phyloP scores from a whole-genome alignment of 2,888 invertebrate genomes.

The Cheilosia grossa region DNA sequence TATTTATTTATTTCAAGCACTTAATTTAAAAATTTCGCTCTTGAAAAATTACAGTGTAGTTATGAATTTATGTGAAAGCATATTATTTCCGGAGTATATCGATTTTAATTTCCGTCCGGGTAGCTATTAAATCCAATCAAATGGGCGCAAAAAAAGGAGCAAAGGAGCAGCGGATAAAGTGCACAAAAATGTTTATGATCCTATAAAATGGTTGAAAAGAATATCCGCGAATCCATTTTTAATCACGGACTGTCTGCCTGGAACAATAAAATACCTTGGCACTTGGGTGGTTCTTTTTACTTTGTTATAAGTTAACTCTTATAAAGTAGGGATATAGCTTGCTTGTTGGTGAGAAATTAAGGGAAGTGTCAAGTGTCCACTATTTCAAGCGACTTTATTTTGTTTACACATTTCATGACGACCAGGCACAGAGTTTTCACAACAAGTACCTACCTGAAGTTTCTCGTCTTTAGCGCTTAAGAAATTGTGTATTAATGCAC shows the following conservation, averaged over 20 bases:
- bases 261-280: conserved; percentile 33
- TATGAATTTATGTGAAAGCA: neutral
- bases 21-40: neutral
- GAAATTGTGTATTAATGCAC: too few relatives aligned
- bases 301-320: conserved; percentile 46
- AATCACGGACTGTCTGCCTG: conserved; percentile 47
- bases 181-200: conserved; percentile 42
- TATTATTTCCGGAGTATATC: neutral
- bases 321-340: conserved; percentile 45
- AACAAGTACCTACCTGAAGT: too few relatives aligned
- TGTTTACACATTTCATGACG: too few relatives aligned
- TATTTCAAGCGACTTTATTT: too few relatives aligned
- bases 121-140: conserved; percentile 39
- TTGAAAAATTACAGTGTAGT: neutral
- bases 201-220: conserved; percentile 51
- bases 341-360: conserved; percentile 18
- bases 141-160: neutral
- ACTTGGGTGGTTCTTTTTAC: conserved; percentile 20
- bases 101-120: conserved; percentile 35
- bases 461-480: too few relatives aligned
- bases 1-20: too few relatives aligned
- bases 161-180: conserved; percentile 23
- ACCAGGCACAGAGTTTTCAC: too few relatives aligned
- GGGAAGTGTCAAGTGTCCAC: too few relatives aligned
- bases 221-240: conserved; percentile 53